Evolutionary conservation across 30 jellyfish, hydroid and myxozoan genomes (phyloP).

Genomic region (Turritopsis dohrnii): DNA sequence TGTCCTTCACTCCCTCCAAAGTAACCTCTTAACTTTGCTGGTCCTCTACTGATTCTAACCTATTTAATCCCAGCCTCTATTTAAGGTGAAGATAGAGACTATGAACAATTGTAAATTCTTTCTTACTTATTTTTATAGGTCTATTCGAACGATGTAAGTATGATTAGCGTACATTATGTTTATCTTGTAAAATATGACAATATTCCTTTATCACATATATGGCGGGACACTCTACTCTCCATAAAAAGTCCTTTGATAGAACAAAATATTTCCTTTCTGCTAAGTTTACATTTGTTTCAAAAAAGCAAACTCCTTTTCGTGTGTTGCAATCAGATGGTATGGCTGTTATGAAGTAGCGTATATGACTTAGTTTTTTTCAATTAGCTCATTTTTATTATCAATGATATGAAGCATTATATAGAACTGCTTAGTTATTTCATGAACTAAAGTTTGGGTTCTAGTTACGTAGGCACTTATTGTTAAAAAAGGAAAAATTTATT

Average conservation of each 20-base stretch:
- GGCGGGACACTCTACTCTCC: background rate
- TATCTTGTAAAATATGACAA: background rate
- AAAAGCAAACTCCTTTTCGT: background rate
- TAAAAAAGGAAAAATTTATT: background rate
- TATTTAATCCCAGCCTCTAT: background rate
- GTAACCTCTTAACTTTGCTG: background rate
- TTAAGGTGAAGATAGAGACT: background rate
- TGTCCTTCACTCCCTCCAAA: background rate
- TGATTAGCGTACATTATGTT: background rate
- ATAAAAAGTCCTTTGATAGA: background rate
- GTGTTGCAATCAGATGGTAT: background rate
- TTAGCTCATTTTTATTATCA: background rate
- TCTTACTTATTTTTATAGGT: background rate
- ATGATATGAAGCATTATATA: background rate
- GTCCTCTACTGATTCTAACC: background rate
- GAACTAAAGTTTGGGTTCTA: background rate
- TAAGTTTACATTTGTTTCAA: background rate
- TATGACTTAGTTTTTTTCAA: background rate
- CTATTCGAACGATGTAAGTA: background rate
- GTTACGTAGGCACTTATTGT: background rate
- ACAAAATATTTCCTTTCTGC: background rate
- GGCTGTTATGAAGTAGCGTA: background rate
- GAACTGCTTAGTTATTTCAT: background rate
- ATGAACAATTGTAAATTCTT: background rate
- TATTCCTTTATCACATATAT: background rate